Percentiles rank a stretch among this genome's conserved stretches.
These are phyloP conservation scores for Anneissia japonica DNA, from an alignment of 35 echinoderm and acorn worm species.

Conservation along the genomic window DNA sequence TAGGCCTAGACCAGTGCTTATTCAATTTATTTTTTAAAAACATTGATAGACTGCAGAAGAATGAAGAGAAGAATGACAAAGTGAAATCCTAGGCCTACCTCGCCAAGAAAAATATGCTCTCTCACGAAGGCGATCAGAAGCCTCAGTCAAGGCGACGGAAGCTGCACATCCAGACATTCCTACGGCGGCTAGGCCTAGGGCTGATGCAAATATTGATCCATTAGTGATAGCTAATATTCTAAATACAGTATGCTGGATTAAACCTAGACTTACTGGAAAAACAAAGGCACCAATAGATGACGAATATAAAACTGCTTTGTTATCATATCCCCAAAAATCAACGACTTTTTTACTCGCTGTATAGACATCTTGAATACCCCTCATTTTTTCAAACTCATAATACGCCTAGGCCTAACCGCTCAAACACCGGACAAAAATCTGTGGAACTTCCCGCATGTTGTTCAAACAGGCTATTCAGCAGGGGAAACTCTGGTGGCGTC, in stretches of 20 bases:
- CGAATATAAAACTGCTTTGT: not conserved
- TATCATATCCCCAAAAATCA: not conserved
- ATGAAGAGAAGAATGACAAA: too few species aligned
- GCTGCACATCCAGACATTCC: not conserved
- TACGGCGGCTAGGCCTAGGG: not conserved
- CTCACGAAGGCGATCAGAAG: not conserved
- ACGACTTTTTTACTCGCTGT: not conserved
- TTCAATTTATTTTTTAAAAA: too few species aligned
- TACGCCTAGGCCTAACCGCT: too few species aligned
- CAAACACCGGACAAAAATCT: too few species aligned
- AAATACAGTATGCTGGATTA: not conserved
- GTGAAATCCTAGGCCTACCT: too few species aligned
- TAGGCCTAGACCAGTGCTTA: too few species aligned
- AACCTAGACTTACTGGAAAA: not conserved
- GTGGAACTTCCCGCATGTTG: too few species aligned
- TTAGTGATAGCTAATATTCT: not conserved
- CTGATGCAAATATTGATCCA: not conserved
- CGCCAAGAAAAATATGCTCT: not conserved
- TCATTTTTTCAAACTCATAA: too few species aligned
- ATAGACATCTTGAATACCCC: not conserved
- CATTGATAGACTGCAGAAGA: too few species aligned
- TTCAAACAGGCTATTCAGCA: too few species aligned
- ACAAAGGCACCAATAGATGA: not conserved
- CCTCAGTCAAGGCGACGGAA: not conserved
- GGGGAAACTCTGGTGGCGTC: too few species aligned